Evolutionary conservation across 2,888 invertebrate genomes (phyloP), one percentile per base, ranked within the genome.

Genomic region (Steromphala cineraria): DNA sequence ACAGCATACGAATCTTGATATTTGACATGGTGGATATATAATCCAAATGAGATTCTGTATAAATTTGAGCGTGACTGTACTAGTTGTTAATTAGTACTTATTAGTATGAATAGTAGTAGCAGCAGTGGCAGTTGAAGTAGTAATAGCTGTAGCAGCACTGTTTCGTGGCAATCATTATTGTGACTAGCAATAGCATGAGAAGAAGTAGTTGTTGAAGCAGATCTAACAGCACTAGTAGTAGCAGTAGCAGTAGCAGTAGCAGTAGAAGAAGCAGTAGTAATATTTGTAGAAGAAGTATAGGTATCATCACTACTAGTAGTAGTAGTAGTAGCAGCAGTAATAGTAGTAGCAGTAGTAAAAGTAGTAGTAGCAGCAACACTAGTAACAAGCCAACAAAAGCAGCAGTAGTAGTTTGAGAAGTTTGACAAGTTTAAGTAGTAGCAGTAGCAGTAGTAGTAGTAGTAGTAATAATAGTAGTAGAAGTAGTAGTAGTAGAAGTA

Each of bases 171-270:
- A n/a, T n/a, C n/a, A n/a, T n/a, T n/a, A n/a, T n/a, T n/a, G n/a
- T n/a, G n/a, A 77, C 55, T 77, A 55, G 77, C 24, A 77, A 55
- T 77, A 77, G 77, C 55, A 77, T 24, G 21, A 55, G 55, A 21
- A 55, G 77, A 55, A 77, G 55, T 53, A 77, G 53, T 53, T 55
- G 46, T 46, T 21, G 75, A 19, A 67, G 78, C 67, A 71, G 81
- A 67, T 80, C 79, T 81, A 81, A 79, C 80, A 81, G 79, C 80
- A 81, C 79, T 80, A 81, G 79, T 80, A 81, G 79, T 81, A 80
- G 81, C 79, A 81, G 81, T 81, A 74, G 81, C 80, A 81, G 79
- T 71, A 80, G 81, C 80, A 75, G 79, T 80, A 80, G 81, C 67
- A 80, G 75, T 75, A 75, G 79, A 79, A 80, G 81, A 74, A 81